A percentile compares a stretch with the other conserved stretches of the same genome.
Evolutionary conservation across 2,888 invertebrate genomes (phyloP).

Genomic region (Tillus elongatus): DNA sequence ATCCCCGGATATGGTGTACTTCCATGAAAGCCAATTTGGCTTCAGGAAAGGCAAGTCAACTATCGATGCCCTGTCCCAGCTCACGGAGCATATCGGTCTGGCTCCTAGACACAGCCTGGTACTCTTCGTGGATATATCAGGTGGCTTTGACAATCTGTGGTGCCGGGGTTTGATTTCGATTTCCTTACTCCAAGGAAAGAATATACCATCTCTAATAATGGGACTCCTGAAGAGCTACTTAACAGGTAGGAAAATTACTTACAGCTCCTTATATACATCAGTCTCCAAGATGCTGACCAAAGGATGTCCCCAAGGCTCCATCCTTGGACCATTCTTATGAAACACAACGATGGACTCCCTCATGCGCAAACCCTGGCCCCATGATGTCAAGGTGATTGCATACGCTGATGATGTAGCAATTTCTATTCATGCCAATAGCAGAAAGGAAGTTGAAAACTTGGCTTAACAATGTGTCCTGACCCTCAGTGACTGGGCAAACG

Average conservation of each 20-base stretch:
- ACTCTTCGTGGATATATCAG: background rate
- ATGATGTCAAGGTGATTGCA: background rate
- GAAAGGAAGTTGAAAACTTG: background rate
- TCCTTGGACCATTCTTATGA: slow-evolving; percentile 3
- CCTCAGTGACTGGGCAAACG: too few relatives aligned
- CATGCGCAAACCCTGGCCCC: background rate
- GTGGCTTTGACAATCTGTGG: background rate
- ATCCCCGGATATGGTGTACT: background rate
- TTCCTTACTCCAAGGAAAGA: background rate
- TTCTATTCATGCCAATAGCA: background rate
- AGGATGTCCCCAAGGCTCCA: slow-evolving; percentile 6
- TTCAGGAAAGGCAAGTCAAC: background rate
- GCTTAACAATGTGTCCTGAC: too few relatives aligned
- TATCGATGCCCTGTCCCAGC: background rate
- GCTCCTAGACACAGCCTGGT: background rate
- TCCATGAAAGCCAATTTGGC: background rate
- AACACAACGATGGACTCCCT: background rate
- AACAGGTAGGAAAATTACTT: background rate
- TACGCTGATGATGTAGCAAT: slow-evolving; percentile 3
- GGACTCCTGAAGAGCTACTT: background rate
- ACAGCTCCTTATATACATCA: background rate
- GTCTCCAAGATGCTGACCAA: background rate
- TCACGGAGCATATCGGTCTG: background rate
- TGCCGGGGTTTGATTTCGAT: background rate
- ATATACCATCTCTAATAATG: background rate